Evolutionary conservation across 2,888 invertebrate genomes (phyloP).

Genomic region (Thera obeliscata): DNA sequence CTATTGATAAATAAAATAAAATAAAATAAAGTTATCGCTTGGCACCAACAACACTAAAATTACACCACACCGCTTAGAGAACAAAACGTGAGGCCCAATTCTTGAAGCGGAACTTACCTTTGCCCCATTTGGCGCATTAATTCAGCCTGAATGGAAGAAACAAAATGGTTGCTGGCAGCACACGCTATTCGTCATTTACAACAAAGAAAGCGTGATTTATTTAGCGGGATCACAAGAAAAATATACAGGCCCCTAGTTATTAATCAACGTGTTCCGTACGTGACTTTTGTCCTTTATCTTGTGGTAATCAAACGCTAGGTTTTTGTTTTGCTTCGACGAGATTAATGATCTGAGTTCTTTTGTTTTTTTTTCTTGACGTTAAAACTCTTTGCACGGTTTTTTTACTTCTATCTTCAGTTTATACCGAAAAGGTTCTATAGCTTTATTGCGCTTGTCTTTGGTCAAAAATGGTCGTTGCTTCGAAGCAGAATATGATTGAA

Average conservation of each 20-base stretch:
- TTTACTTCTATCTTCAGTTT: too few species aligned
- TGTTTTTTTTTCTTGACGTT: too few species aligned
- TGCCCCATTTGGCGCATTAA: constrained; percentile 34
- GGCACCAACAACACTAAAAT: background rate
- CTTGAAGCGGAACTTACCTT: constrained; percentile 26
- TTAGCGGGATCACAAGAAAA: constrained; percentile 35
- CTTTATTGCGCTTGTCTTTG: too few species aligned
- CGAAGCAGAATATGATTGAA: too few species aligned
- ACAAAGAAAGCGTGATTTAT: constrained; percentile 37
- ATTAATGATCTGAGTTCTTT: too few species aligned
- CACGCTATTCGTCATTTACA: constrained; percentile 40
- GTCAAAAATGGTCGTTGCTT: too few species aligned
- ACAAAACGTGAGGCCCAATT: constrained; percentile 21
- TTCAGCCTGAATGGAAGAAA: constrained; percentile 38
- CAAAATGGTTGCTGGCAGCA: constrained; percentile 32
- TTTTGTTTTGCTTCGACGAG: background rate
- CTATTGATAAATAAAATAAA: background rate
- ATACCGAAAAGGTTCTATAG: too few species aligned
- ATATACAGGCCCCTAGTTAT: constrained; percentile 33
- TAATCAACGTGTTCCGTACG: constrained; percentile 34
- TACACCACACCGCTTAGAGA: constrained; percentile 13
- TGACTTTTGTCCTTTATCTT: constrained; percentile 28
- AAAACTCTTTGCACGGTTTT: background rate
- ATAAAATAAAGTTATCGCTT: too few species aligned
- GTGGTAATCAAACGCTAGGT: constrained; percentile 16